Percentiles rank a stretch among this genome's conserved stretches.
Conservation (phyloP, 2,113 vertebrate genomes). For the Xyliphius kryptos region DNA sequence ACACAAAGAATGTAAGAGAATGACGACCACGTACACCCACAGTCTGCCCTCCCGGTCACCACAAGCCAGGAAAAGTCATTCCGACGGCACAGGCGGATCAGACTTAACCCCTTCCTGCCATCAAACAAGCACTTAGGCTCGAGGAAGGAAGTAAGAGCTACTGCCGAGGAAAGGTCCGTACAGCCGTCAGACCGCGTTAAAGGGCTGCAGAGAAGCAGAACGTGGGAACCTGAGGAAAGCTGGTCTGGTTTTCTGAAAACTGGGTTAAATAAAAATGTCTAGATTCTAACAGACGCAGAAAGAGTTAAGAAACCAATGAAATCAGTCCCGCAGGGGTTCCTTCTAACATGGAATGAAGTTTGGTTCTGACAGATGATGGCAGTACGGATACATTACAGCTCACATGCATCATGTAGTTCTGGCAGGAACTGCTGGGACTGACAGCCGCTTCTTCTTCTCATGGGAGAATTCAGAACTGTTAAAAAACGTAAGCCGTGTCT, state of each 20-base stretch:
- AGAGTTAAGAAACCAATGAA: constrained; percentile 1
- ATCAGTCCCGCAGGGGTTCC: constrained; percentile 32
- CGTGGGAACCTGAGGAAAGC: too few relatives aligned
- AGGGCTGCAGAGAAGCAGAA: too few relatives aligned
- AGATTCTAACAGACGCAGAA: constrained; percentile 1
- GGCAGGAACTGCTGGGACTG: constrained; percentile 49
- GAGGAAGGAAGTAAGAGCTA: background rate
- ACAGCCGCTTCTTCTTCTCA: constrained; percentile 34
- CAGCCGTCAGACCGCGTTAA: too few relatives aligned
- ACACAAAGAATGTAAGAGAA: constrained; percentile 31
- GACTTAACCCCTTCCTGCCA: constrained; percentile 35
- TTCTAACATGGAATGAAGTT: constrained; percentile 45
- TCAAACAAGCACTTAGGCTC: background rate
- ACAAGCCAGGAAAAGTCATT: constrained; percentile 31
- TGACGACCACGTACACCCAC: constrained; percentile 17
- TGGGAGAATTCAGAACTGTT: background rate
- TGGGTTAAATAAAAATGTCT: background rate
- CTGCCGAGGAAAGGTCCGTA: too few relatives aligned
- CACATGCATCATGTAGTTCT: constrained; percentile 49
- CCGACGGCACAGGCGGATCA: constrained; percentile 27
- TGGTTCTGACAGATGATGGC: constrained; percentile 36
- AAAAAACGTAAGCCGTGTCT: too few relatives aligned
- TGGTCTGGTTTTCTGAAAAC: background rate
- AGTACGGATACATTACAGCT: constrained; percentile 43
- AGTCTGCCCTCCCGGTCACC: constrained; percentile 4